Conservation (phyloP, 2,888 invertebrate species). For the Drosophila mercatorum region DNA sequence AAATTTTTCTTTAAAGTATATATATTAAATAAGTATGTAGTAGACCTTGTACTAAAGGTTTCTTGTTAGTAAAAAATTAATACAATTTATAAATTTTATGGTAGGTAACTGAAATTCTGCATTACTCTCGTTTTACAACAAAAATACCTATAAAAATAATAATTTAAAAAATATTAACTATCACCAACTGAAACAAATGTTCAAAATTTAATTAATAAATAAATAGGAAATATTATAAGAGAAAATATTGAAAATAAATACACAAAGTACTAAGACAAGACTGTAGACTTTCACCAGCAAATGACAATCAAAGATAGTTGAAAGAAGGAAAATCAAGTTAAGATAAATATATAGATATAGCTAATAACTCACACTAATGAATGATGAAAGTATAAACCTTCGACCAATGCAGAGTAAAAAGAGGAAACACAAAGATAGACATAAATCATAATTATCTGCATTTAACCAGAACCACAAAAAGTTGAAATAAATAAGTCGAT, state of each 20-base stretch:
- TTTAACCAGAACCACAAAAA: constrained; percentile 26
- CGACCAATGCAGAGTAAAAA: not conserved
- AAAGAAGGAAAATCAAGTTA: not conserved
- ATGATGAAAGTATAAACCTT: constrained; percentile 5
- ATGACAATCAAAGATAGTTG: constrained; percentile 1
- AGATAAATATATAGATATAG: not conserved
- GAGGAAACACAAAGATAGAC: constrained; percentile 2
- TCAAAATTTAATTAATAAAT: not conserved
- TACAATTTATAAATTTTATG: not conserved
- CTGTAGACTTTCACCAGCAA: constrained; percentile 2
- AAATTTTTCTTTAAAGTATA: not conserved
- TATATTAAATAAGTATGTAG: too few relatives aligned
- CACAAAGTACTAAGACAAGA: not conserved
- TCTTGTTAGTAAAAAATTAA: not conserved
- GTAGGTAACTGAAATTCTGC: not conserved
- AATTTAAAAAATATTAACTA: not conserved
- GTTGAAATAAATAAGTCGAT: not conserved
- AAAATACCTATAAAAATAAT: not conserved
- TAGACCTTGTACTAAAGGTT: not conserved
- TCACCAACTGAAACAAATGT: not conserved
- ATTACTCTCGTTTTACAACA: constrained; percentile 5
- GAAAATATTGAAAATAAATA: not conserved
- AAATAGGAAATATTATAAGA: not conserved
- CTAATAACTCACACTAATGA: constrained; percentile 14
- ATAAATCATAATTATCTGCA: constrained; percentile 17